phyloP scores from a whole-genome alignment of 2,888 invertebrate species.

The Drosophila nigritarsus region DNA sequence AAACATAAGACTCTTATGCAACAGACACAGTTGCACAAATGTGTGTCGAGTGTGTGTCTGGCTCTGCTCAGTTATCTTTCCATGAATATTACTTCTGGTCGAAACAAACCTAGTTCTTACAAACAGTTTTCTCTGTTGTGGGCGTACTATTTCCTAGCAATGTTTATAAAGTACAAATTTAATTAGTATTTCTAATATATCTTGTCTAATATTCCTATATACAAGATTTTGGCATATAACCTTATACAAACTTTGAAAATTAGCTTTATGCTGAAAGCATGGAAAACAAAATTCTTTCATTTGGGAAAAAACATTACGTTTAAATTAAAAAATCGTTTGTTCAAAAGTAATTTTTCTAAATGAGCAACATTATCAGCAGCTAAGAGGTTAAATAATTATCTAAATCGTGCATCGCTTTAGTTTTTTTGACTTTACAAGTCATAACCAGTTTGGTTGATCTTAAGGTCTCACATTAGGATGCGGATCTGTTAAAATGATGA shows the following conservation, averaged over 20 bases:
- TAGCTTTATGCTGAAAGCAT: not conserved
- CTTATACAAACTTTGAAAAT: not conserved
- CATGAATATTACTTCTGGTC: not conserved
- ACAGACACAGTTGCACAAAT: not conserved
- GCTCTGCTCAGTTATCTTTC: not conserved
- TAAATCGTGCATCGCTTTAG: not conserved
- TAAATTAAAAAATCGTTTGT: too few relatives aligned
- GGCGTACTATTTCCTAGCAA: not conserved
- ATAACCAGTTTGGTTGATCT: not conserved
- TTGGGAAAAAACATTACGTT: too few relatives aligned
- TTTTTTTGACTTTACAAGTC: not conserved
- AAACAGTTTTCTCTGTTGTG: not conserved
- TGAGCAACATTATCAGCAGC: not conserved
- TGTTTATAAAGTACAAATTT: not conserved
- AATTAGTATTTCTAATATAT: not conserved
- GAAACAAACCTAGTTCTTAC: too few relatives aligned
- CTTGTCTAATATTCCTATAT: not conserved
- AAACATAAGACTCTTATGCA: not conserved
- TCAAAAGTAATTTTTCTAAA: not conserved
- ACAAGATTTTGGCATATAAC: not conserved
- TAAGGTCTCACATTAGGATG: constrained; percentile 1
- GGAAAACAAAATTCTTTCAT: not conserved
- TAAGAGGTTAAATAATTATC: not conserved
- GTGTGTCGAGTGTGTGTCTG: fast-evolving
- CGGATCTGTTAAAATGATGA: constrained; percentile 1